Percentiles rank a stretch among this genome's conserved stretches.
Evolutionary conservation across 2,113 vertebrate species (phyloP).

Genomic region (Polypterus bichir): DNA sequence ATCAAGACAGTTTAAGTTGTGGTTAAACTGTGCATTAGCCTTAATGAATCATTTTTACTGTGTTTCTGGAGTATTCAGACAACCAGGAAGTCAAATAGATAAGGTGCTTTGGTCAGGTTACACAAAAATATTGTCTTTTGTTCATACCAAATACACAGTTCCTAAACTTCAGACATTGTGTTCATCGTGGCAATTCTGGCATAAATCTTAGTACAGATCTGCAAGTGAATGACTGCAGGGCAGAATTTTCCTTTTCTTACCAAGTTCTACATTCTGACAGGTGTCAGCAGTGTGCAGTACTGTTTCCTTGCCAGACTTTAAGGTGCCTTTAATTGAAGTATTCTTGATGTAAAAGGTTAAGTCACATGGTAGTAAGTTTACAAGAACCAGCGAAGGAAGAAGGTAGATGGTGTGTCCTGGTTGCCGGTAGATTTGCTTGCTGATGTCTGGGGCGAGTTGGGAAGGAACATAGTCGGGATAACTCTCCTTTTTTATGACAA

Average conservation of each 20-base stretch:
- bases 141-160: neutral
- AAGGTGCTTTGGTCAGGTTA: neutral
- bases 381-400: slow-evolving; percentile 80
- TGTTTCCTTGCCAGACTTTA: slow-evolving; percentile 81
- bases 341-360: slow-evolving; percentile 86
- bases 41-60: too few species aligned
- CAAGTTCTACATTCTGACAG: slow-evolving; percentile 87
- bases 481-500: slow-evolving; percentile 91
- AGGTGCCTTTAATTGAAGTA: slow-evolving; percentile 63
- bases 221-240: neutral
- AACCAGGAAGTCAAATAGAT: neutral
- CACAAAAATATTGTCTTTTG: neutral
- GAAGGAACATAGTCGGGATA: slow-evolving; percentile 90
- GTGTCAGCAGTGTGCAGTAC: slow-evolving; percentile 82
- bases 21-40: too few species aligned
- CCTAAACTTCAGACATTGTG: too few species aligned
- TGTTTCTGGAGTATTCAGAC: too few species aligned
- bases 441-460: slow-evolving; percentile 63
- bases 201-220: too few species aligned
- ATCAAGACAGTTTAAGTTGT: too few species aligned
- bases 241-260: slow-evolving; percentile 43
- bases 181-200: too few species aligned
- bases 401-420: slow-evolving; percentile 88
- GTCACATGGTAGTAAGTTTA: slow-evolving; percentile 86
- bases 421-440: slow-evolving; percentile 88